Percentiles rank a stretch among this genome's conserved stretches.
Evolutionary conservation across 2,113 vertebrate species (phyloP).

Genomic region (Odocoileus hemionus): DNA sequence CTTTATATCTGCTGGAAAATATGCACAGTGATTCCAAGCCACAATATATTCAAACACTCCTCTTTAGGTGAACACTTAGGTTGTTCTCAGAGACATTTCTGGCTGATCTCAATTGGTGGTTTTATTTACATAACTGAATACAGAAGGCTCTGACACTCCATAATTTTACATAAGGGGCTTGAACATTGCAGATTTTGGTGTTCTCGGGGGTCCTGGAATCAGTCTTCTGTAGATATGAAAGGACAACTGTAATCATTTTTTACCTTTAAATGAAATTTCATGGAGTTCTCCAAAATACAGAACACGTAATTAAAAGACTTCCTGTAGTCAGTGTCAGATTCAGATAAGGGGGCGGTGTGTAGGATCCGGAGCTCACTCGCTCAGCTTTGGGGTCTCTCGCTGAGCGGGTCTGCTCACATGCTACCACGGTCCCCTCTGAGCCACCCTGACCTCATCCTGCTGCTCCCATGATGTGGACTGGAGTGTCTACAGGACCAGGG

Average conservation of each 20-base stretch:
- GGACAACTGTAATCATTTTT: neutral
- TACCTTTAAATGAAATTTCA: neutral
- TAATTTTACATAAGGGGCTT: neutral
- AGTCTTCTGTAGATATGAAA: neutral
- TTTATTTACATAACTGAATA: neutral
- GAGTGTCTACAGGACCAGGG: neutral
- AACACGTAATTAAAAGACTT: neutral
- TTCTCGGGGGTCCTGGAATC: neutral
- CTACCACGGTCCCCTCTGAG: neutral
- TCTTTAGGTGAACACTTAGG: neutral
- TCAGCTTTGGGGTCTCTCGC: neutral
- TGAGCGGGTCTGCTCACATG: neutral
- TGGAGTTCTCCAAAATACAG: neutral
- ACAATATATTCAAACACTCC: accelerated
- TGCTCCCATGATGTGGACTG: accelerated
- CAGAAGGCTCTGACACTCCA: neutral
- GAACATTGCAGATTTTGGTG: neutral
- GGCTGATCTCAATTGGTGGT: neutral
- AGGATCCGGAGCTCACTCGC: accelerated
- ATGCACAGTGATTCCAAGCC: neutral
- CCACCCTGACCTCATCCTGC: neutral
- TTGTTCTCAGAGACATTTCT: neutral
- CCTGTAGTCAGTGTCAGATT: neutral
- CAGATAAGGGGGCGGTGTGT: accelerated
- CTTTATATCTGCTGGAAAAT: neutral